These are phyloP conservation scores for Drosophila antonietae DNA, from an alignment of 2,888 invertebrate genomes.

Conservation along the genomic window DNA sequence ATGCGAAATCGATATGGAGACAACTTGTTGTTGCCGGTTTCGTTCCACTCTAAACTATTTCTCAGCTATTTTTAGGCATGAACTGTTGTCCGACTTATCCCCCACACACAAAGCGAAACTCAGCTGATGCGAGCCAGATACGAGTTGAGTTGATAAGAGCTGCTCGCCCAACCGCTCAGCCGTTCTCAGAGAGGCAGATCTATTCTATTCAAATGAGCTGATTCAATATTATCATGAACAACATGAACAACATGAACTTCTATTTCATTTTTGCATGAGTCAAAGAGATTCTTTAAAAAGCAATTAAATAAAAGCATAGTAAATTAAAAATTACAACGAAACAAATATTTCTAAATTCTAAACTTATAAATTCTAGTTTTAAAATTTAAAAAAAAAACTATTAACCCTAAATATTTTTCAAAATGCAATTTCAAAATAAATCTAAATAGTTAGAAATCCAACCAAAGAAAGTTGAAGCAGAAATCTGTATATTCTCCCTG, in stretches of 20 bases:
- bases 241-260: not conserved
- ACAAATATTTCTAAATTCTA: too few species aligned
- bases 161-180: not conserved
- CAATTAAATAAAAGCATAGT: too few species aligned
- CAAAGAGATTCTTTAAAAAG: too few species aligned
- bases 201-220: not conserved
- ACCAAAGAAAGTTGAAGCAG: too few species aligned
- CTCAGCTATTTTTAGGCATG: slow-evolving; percentile 53
- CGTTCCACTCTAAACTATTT: slow-evolving; percentile 16
- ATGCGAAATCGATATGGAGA: slow-evolving; percentile 3
- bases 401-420: too few species aligned
- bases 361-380: too few species aligned
- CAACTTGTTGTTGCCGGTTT: slow-evolving; percentile 49
- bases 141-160: slow-evolving; percentile 23
- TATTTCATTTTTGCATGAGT: too few species aligned
- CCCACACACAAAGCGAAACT: not conserved
- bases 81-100: slow-evolving; percentile 9
- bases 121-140: not conserved
- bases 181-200: not conserved
- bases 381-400: too few species aligned
- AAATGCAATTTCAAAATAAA: too few species aligned
- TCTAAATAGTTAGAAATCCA: too few species aligned
- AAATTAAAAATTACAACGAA: too few species aligned
- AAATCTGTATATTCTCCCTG: not conserved
- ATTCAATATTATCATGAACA: not conserved